These are phyloP conservation scores for Papilio gigon DNA, from an alignment of 2,888 invertebrate genomes.

Conservation along the genomic window DNA sequence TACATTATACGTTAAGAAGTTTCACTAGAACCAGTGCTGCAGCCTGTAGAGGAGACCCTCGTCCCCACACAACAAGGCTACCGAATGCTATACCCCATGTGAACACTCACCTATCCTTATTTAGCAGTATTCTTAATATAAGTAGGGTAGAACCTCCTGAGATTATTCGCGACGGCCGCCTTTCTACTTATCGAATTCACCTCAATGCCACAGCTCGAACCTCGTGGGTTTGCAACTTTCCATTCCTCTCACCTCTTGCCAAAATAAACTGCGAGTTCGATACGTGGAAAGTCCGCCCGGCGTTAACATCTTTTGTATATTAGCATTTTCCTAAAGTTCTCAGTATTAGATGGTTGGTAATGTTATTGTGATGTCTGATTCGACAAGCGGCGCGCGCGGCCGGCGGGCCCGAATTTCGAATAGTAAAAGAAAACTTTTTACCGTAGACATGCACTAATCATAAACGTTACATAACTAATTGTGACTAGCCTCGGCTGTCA, in stretches of 20 bases:
- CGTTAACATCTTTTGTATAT: constrained; percentile 76
- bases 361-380: constrained; percentile 66
- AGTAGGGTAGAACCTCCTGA: constrained; percentile 78
- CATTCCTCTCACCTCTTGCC: constrained; percentile 33
- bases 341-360: constrained; percentile 78
- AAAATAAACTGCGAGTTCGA: constrained; percentile 15
- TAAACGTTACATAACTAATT: constrained; percentile 51
- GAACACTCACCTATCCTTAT: constrained; percentile 70
- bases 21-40: not conserved
- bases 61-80: constrained; percentile 64
- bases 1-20: not conserved
- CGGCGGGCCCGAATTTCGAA: too few relatives aligned
- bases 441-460: not conserved
- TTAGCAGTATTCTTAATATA: constrained; percentile 79
- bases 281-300: constrained; percentile 50
- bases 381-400: constrained; percentile 53
- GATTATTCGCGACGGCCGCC: constrained; percentile 60
- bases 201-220: not conserved
- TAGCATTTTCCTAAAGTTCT: constrained; percentile 70
- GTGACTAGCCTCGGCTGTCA: constrained; percentile 53
- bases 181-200: constrained; percentile 45
- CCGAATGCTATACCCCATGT: constrained; percentile 74
- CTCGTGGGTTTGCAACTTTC: not conserved
- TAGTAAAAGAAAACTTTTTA: too few relatives aligned
- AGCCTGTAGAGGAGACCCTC: not conserved